Evolutionary conservation across 2,113 vertebrate species (phyloP), one percentile per base, ranked within the genome.

Genomic region (Apus apus): DNA sequence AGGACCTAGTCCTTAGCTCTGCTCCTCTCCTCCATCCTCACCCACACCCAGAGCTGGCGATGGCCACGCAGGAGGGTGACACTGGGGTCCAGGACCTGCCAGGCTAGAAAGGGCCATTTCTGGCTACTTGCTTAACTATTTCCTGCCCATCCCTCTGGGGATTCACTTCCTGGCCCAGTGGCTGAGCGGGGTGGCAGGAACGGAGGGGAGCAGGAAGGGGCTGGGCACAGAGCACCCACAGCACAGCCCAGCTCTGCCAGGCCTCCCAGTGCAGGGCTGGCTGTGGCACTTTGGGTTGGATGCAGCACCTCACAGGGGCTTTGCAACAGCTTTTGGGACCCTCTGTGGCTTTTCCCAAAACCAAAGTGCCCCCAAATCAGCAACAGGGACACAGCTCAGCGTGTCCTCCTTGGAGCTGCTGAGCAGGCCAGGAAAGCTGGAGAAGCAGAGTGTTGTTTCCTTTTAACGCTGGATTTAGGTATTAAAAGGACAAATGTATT

Each of bases 61-160:
- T 2, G 8, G n/a, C 45, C 11, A 60, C 75, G 68, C 25, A 0
- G 0, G n/a, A 81, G 78, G 34, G 64, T 86, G 84, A 80, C 15
- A 3, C 22, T 51, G 84, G 87, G 85, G 81, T 93, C 91, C 14
- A 18, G 60, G 86, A 94, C 89, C 68, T 91, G 91, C 87, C 29
- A 32, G 70, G 87, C 73, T 72, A 86, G 87, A 5, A 0, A 5
- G 2, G 64, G 19, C 72, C 93, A 84, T 40, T 84, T 83, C 81
- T 61, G 8, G 8, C 40, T 66, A n/a, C 58, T 68, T 89, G 90
- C 78, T 91, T 85, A 93, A 94, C 75, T 78, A 70, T 91, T 95
- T 97, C 95, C 95, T 96, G 94, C 94, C 95, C 90, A 85, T 96
- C 95, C 95, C n/a, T 1, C 8, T 2, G 2, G 50, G 38, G 83